Conservation (phyloP, 1,140 invertebrate species). For the Branchinecta lynchi region DNA sequence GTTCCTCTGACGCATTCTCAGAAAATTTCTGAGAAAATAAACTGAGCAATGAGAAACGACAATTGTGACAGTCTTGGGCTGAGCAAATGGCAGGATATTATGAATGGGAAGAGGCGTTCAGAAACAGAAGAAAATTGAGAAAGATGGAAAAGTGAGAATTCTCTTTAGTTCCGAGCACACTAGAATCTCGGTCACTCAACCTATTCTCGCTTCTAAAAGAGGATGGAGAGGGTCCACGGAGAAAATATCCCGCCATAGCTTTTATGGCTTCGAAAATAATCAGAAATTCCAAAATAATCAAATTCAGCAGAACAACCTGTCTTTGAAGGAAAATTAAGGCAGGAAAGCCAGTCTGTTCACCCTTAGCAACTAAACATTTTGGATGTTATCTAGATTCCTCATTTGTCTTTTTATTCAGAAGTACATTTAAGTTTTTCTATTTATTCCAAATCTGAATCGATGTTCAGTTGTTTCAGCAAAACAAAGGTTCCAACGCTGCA, state of each 20-base stretch:
- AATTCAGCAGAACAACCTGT: not conserved
- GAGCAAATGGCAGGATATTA: not conserved
- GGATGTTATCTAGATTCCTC: not conserved
- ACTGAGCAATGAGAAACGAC: not conserved
- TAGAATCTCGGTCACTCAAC: too few species aligned
- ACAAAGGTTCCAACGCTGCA: too few species aligned
- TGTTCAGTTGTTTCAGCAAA: too few species aligned
- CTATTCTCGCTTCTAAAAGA: too few species aligned
- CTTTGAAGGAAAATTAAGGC: too few species aligned
- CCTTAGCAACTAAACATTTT: constrained; percentile 1
- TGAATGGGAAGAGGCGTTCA: constrained; percentile 25
- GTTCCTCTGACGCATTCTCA: not conserved
- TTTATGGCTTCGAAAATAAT: not conserved
- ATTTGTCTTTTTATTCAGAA: not conserved
- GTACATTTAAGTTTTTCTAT: constrained; percentile 18
- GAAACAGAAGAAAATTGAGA: constrained; percentile 26
- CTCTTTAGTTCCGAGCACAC: constrained; percentile 13
- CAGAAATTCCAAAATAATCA: constrained; percentile 7
- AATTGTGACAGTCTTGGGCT: not conserved
- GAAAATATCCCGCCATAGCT: not conserved
- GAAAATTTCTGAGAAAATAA: not conserved
- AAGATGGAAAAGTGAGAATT: constrained; percentile 24
- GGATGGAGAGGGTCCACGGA: too few species aligned
- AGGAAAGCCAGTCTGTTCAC: too few species aligned
- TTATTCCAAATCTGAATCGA: not conserved